Evolutionary conservation across 2,888 invertebrate species (phyloP), one percentile per base, ranked within the genome.

Genomic region (Drosophila hamatofila): DNA sequence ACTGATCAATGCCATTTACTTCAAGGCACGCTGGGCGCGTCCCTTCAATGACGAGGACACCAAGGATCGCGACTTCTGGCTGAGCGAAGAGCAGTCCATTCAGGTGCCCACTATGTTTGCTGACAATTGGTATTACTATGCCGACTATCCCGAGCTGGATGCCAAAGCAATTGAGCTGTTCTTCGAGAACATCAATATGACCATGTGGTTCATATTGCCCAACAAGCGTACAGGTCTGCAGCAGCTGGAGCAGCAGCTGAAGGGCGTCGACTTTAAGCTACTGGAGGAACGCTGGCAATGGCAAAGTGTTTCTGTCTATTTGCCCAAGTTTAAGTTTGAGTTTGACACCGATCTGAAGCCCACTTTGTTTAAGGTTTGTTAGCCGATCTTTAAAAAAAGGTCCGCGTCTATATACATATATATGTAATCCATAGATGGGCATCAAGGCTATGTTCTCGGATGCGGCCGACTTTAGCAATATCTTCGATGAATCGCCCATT

Each of bases 321-420:
- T 97, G 58, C 97, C 97, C 16, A 97, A 96, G 92, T 98, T 97
- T 91, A 97, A 96, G 93, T 95, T 97, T 60, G 97, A 97, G 92
- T 95, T 95, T 16, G 94, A 95, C 73, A 94, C 96, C 14, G 94
- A 96, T 72, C 93, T 97, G 46, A 94, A 94, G 14, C 92, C 93
- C 0, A 87, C 95, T n/a, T 92, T 97, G 52, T 91, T 93, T n/a
- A 94, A 95, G 94, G 97, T 97, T 23, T 60, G 72, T 49, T 23
- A 11, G 2, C 4, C 9, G 3, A 0, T 25, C 16, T 16, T 2
- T 12, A 48, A 1, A 37, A 16, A 0, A 2, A n/a, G 2, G 1
- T 27, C 1, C 39, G 7, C n/a, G n/a, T 2, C 2, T 18, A 12
- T 37, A 14, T 8, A 30, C 14, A 35, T 16, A 21, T 42, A 27